Evolutionary conservation across 1,140 invertebrate genomes (phyloP).

Genomic region (Zophobas atratus): DNA sequence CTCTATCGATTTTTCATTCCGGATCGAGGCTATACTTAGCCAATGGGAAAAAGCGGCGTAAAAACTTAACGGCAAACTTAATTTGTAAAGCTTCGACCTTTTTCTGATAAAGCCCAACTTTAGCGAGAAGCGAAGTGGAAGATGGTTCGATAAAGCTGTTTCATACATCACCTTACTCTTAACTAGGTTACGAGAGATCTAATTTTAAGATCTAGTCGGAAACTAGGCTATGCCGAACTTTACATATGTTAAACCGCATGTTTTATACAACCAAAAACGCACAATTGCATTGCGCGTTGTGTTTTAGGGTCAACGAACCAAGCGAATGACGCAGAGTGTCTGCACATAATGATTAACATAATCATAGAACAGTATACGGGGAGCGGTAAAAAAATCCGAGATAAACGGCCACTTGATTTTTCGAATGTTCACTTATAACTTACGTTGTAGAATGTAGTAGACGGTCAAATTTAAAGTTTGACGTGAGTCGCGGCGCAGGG

Average conservation of each 20-base stretch:
- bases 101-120: conserved; percentile 38
- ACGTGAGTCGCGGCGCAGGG: too few relatives aligned
- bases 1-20: too few relatives aligned
- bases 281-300: conserved; percentile 34
- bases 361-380: conserved; percentile 24
- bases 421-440: too few relatives aligned
- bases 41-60: conserved; percentile 10
- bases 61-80: conserved; percentile 16
- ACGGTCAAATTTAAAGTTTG: too few relatives aligned
- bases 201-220: conserved; percentile 21
- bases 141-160: conserved; percentile 38
- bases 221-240: conserved; percentile 12
- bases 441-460: too few relatives aligned
- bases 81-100: conserved; percentile 37
- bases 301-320: conserved; percentile 15
- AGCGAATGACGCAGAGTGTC: conserved; percentile 16
- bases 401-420: too few relatives aligned
- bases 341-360: conserved; percentile 38
- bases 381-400: neutral
- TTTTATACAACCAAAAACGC: conserved; percentile 42
- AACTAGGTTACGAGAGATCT: conserved; percentile 33
- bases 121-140: conserved; percentile 34
- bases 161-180: conserved; percentile 38
- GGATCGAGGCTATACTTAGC: too few relatives aligned
- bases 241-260: conserved; percentile 26